Percentiles rank a stretch among this genome's conserved stretches.
Evolutionary conservation across 2,888 invertebrate species (phyloP).

Genomic region (Plutella xylostella): DNA sequence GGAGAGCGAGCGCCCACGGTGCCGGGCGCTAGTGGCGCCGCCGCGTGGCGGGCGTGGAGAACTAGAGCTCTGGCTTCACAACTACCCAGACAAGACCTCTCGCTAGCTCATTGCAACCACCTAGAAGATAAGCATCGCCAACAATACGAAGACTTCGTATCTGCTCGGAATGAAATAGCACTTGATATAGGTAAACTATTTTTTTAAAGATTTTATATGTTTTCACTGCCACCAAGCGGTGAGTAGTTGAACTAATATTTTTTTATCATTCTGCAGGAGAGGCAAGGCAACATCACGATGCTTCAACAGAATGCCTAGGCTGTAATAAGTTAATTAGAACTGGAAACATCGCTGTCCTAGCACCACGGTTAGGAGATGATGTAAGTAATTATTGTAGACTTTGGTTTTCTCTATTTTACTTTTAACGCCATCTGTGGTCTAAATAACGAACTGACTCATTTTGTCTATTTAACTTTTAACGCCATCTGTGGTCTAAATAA

Average conservation of each 20-base stretch:
- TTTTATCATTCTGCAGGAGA: slow-evolving; percentile 48
- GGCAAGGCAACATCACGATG: slow-evolving; percentile 72
- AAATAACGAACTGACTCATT: not conserved
- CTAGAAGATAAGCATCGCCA: slow-evolving; percentile 81
- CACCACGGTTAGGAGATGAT: slow-evolving; percentile 82
- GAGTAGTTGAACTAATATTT: slow-evolving; percentile 12
- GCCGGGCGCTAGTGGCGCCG: slow-evolving; percentile 48
- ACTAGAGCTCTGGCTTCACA: slow-evolving; percentile 80
- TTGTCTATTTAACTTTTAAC: slow-evolving; percentile 8
- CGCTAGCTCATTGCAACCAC: slow-evolving; percentile 89
- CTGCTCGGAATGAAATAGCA: slow-evolving; percentile 94
- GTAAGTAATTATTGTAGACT: slow-evolving; percentile 28
- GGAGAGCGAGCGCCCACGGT: slow-evolving; percentile 73
- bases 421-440: slow-evolving; percentile 23
- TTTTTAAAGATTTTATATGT: not conserved
- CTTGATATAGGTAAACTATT: slow-evolving; percentile 84
- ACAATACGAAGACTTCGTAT: slow-evolving; percentile 94
- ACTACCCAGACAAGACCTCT: slow-evolving; percentile 94
- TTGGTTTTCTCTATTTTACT: not conserved
- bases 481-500: slow-evolving; percentile 22
- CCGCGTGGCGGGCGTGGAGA: slow-evolving; percentile 56
- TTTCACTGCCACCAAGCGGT: slow-evolving; percentile 28
- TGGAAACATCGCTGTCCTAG: slow-evolving; percentile 87
- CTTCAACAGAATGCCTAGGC: slow-evolving; percentile 78
- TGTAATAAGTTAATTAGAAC: slow-evolving; percentile 84